Evolutionary conservation across 1,140 invertebrate species (phyloP), one percentile per base, ranked within the genome.

Genomic region (Diabrotica undecimpunctata): DNA sequence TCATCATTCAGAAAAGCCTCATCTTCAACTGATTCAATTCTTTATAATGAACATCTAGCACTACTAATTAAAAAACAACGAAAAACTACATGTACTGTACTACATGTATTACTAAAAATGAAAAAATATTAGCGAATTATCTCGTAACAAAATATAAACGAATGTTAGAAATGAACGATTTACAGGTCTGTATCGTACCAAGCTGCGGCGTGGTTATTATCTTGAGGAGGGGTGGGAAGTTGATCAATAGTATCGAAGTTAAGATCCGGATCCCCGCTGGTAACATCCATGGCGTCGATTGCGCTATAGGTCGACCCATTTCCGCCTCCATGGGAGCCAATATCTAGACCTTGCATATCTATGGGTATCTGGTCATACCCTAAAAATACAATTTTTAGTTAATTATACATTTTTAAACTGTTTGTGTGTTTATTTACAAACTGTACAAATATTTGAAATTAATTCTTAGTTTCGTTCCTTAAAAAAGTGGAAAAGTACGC

Each of bases 121-220:
- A 25, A 25, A 25, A 25, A 25, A 25, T 25, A 25, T 25, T n/a
- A n/a, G n/a, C 25, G 25, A 25, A 25, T 25, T 25, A 25, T 25
- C 25, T 25, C 25, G 25, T 25, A 25, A 25, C 25, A 25, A 25
- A 25, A 25, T 25, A 25, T 25, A 25, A 25, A 25, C 25, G 25
- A 25, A 25, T 25, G 4, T 25, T 25, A 25, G 25, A 25, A 25
- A 25, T 25, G 25, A 25, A 25, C 4, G 25, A 25, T 73, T 83
- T 90, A 97, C 74, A 97, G 88, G 81, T 97, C 95, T 68, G 95
- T 97, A 81, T 97, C 95, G 82, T 96, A 96, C 95, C 95, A 96
- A 72, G 94, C 92, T 69, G 93, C 92, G 61, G 93, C 88, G 76
- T 95, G 92, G 77, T 90, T 92, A 80, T 94, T 93, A 78, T 94